A percentile compares a stretch with the other conserved stretches of the same genome.
Conservation (phyloP, 2,797 vertebrate species). For the Potorous gilbertii region DNA sequence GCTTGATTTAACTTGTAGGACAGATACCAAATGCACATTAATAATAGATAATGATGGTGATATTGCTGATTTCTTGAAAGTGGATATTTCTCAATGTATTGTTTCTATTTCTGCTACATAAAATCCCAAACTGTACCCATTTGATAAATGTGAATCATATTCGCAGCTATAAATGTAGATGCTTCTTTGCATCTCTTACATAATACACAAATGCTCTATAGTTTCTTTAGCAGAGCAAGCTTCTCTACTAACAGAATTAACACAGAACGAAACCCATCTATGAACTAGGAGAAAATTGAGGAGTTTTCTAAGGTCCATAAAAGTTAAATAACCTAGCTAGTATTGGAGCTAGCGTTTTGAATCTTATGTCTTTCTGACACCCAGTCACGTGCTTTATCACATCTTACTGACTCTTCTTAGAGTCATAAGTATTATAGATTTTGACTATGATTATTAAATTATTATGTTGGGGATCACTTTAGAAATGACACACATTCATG, state of each 20-base stretch:
- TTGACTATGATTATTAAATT: no score
- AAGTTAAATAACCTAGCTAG: neutral
- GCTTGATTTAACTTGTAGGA: neutral
- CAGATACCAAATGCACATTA: neutral
- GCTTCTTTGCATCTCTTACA: neutral
- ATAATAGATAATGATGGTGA: neutral
- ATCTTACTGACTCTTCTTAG: no score
- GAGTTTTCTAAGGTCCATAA: constrained; percentile 12
- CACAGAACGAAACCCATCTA: no score
- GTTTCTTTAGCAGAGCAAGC: no score
- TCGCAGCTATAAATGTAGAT: constrained; percentile 42
- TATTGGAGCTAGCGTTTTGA: no score
- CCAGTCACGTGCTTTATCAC: no score
- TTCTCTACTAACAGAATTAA: no score
- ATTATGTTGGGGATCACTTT: no score
- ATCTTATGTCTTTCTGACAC: no score
- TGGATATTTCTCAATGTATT: constrained; percentile 31
- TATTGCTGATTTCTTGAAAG: constrained; percentile 22
- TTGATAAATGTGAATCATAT: constrained; percentile 8
- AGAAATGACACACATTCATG: neutral
- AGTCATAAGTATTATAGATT: no score
- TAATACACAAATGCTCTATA: no score
- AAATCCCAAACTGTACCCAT: neutral
- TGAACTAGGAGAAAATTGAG: neutral
- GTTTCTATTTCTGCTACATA: constrained; percentile 2